phyloP scores from a whole-genome alignment of 2,113 vertebrate genomes.

The Carlito syrichta region DNA sequence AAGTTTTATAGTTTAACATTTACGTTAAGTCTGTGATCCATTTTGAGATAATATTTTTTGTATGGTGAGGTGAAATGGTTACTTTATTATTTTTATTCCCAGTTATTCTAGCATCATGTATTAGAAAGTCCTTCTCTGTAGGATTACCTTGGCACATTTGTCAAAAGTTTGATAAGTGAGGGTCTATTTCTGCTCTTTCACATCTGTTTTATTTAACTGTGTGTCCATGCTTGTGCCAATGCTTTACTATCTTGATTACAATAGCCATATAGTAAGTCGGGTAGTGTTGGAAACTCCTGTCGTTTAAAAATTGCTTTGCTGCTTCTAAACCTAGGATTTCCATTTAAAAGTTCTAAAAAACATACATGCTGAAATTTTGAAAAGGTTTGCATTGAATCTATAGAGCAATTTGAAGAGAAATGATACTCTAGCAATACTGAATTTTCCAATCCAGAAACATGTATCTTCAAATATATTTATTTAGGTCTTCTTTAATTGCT shows the following conservation, averaged over 20 bases:
- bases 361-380: background rate
- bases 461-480: background rate
- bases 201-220: background rate
- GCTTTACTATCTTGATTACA: background rate
- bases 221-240: background rate
- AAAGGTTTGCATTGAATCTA: background rate
- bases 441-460: background rate
- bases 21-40: background rate
- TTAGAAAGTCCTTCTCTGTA: background rate
- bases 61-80: background rate
- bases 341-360: background rate
- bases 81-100: background rate
- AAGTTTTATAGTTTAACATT: background rate
- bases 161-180: background rate
- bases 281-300: background rate
- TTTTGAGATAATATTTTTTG: background rate
- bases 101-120: background rate
- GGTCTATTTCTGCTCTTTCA: background rate
- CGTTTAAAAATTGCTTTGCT: background rate
- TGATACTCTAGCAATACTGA: background rate
- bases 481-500: background rate
- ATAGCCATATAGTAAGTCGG: background rate
- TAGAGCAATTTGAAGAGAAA: background rate
- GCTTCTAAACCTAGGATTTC: background rate
- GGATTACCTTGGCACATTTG: background rate